Evolutionary conservation across 1,140 invertebrate species (phyloP).

Genomic region (Bombus polaris): DNA sequence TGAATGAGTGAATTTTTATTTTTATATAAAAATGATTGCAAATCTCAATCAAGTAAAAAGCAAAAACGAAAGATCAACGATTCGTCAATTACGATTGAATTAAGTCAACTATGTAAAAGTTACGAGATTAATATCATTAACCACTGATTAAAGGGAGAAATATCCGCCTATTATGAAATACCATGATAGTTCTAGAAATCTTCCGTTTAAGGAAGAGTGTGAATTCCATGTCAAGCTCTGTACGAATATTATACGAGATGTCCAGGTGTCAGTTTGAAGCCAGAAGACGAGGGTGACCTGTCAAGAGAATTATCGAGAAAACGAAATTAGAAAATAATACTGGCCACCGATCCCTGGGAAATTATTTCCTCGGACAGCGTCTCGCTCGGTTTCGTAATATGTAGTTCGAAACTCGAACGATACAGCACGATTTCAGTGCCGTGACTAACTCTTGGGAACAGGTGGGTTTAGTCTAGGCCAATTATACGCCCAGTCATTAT

Average conservation of each 20-base stretch:
- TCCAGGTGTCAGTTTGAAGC: conserved; percentile 45
- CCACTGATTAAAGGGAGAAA: neutral
- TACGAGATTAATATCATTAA: neutral
- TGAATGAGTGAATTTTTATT: no score
- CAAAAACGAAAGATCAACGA: neutral
- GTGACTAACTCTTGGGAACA: conserved; percentile 68
- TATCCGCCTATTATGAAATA: neutral
- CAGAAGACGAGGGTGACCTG: conserved; percentile 74
- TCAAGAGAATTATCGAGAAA: conserved; percentile 73
- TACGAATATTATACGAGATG: neutral
- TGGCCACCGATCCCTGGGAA: conserved; percentile 57
- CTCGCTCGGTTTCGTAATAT: conserved; percentile 64
- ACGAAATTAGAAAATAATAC: conserved; percentile 75
- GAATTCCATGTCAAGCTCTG: conserved; percentile 27
- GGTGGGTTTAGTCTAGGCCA: conserved; percentile 65
- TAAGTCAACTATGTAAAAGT: neutral
- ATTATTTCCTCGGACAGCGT: conserved; percentile 66
- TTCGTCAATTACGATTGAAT: neutral
- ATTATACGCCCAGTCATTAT: conserved; percentile 62
- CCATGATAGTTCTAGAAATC: neutral
- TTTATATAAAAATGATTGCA: no score
- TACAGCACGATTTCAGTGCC: conserved; percentile 60
- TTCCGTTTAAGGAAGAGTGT: neutral
- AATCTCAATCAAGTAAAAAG: no score
- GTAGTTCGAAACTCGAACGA: conserved; percentile 47